Conservation (phyloP, 2,797 vertebrate species). For the Lepilemur septentrionalis region DNA sequence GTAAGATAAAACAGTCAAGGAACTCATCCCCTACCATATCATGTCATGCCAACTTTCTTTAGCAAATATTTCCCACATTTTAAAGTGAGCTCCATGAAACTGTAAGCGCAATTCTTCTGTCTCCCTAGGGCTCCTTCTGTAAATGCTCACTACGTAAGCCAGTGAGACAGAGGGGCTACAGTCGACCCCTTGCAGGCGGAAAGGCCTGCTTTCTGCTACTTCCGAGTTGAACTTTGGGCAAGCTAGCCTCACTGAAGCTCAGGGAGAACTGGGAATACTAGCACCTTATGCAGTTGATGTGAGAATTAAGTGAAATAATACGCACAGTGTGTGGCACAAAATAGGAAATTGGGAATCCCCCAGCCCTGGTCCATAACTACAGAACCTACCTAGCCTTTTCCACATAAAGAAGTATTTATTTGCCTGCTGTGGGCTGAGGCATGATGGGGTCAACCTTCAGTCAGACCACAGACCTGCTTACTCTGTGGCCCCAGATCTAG, state of each 20-base stretch:
- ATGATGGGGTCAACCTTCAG: not conserved
- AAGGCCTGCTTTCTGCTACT: not conserved
- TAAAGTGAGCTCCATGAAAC: not conserved
- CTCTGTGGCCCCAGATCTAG: not conserved
- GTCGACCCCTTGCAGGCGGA: not conserved
- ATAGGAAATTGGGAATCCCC: not conserved
- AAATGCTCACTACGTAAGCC: not conserved
- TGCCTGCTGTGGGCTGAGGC: not conserved
- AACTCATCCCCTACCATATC: not conserved
- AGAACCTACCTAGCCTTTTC: not conserved
- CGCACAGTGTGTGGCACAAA: not conserved
- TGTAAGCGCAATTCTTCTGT: not conserved
- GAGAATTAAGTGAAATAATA: not conserved
- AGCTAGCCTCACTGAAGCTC: not conserved
- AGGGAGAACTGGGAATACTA: not conserved
- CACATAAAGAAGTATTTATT: not conserved
- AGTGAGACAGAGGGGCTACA: not conserved
- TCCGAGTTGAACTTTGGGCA: not conserved
- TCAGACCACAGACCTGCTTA: not conserved
- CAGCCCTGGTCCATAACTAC: not conserved
- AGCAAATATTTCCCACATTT: not conserved
- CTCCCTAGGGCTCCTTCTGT: not conserved
- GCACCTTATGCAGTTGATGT: not conserved
- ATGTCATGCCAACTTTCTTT: not conserved
- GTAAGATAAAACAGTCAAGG: conserved; percentile 18